Evolutionary conservation across 2,888 invertebrate species (phyloP).

Genomic region (Trisateles emortualis): DNA sequence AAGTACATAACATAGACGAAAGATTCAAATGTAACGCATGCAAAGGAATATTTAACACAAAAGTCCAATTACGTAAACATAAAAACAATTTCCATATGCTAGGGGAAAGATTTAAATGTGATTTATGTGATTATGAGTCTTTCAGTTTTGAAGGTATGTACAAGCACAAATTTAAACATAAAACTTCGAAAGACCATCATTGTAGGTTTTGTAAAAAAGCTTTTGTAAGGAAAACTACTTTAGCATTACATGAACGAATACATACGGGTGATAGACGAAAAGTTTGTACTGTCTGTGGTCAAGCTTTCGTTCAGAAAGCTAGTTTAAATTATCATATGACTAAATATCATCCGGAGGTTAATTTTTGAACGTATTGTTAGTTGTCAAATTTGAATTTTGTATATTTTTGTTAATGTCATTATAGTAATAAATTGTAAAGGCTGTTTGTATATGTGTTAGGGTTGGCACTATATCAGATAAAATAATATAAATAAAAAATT

Average conservation of each 20-base stretch:
- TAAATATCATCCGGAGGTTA: constrained; percentile 77
- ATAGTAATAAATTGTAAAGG: too few relatives aligned
- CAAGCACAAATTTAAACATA: constrained; percentile 77
- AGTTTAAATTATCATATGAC: constrained; percentile 80
- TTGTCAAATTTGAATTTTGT: not conserved
- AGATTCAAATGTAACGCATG: constrained; percentile 74
- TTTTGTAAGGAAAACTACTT: constrained; percentile 69
- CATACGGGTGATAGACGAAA: constrained; percentile 76
- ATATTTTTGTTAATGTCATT: too few relatives aligned
- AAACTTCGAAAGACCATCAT: constrained; percentile 72
- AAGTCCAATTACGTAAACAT: constrained; percentile 65
- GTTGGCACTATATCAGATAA: too few relatives aligned
- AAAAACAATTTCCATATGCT: constrained; percentile 75
- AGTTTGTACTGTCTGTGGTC: constrained; percentile 69
- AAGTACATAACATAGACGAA: constrained; percentile 69
- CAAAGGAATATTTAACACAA: constrained; percentile 66
- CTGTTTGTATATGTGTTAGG: too few relatives aligned
- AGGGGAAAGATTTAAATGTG: constrained; percentile 68
- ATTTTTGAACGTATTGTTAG: constrained; percentile 50
- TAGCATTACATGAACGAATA: constrained; percentile 71
- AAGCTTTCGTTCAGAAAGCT: constrained; percentile 80
- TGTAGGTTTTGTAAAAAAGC: constrained; percentile 78
- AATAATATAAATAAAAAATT: too few relatives aligned
- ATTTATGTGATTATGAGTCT: constrained; percentile 70
- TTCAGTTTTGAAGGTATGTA: constrained; percentile 65